Conservation (phyloP, 2,888 invertebrate genomes). For the Clunio marinus region DNA sequence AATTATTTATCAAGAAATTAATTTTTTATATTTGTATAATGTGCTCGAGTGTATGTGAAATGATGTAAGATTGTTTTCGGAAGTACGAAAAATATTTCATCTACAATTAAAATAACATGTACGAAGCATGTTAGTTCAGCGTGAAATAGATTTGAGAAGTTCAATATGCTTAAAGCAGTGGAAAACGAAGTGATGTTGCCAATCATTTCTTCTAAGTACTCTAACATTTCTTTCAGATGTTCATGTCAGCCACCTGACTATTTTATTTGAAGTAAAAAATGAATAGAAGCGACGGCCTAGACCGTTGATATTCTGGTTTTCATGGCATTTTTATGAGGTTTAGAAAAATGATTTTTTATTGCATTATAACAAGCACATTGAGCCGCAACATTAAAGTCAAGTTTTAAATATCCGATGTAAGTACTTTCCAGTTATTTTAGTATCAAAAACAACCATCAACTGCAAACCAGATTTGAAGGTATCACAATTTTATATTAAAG, state of each 20-base stretch:
- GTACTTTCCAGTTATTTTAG: constrained; percentile 1
- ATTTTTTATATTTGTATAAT: too few relatives aligned
- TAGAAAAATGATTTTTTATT: too few relatives aligned
- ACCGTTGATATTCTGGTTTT: too few relatives aligned
- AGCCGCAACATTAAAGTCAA: not conserved
- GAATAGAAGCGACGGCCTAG: too few relatives aligned
- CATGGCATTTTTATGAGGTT: too few relatives aligned
- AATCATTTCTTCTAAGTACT: too few relatives aligned
- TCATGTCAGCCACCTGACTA: too few relatives aligned
- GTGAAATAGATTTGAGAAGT: not conserved
- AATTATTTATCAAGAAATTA: not conserved
- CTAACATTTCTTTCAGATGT: too few relatives aligned
- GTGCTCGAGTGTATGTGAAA: not conserved
- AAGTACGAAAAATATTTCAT: not conserved
- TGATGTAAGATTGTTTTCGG: not conserved
- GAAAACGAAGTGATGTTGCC: too few relatives aligned
- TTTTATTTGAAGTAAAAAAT: too few relatives aligned
- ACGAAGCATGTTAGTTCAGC: not conserved
- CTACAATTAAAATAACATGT: not conserved
- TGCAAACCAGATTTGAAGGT: not conserved
- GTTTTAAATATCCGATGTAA: not conserved
- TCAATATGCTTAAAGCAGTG: too few relatives aligned
- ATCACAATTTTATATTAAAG: not conserved
- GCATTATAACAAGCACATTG: too few relatives aligned
- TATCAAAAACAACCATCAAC: not conserved